Conservation (phyloP, 2,797 vertebrate genomes). For the Hephaestus fuliginosus region DNA sequence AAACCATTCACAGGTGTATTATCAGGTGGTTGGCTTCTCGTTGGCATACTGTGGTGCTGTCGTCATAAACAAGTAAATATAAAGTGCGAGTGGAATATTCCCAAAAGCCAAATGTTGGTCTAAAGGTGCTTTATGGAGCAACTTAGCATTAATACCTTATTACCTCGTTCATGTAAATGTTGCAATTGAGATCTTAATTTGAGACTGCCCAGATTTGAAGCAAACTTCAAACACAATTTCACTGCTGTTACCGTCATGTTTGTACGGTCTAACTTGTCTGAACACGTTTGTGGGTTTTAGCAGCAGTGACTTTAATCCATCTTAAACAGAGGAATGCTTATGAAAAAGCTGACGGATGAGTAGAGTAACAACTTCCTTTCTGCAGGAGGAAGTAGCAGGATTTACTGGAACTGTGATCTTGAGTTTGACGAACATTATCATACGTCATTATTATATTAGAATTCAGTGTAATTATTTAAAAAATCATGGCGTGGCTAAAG, state of each 20-base stretch:
- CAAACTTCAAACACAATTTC: neutral
- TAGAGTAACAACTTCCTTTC: conserved; percentile 3
- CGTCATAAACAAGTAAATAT: conserved; percentile 8
- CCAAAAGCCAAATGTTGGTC: no score
- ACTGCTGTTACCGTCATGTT: neutral
- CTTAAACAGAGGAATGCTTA: neutral
- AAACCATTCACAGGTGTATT: conserved; percentile 11
- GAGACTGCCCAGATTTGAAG: neutral
- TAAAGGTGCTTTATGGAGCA: no score
- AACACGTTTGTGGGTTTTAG: conserved; percentile 33
- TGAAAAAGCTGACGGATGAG: neutral
- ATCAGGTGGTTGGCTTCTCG: conserved; percentile 1
- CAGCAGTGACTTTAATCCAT: neutral
- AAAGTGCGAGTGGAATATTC: neutral
- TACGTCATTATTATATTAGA: no score
- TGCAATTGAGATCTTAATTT: no score
- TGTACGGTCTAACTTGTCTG: conserved; percentile 24
- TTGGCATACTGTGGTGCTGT: neutral
- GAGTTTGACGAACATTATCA: neutral
- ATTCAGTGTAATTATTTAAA: neutral
- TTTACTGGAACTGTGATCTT: conserved; percentile 10
- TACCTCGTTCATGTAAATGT: no score
- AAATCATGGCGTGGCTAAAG: neutral
- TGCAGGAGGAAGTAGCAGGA: neutral
- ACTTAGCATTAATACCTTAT: no score